Conservation (phyloP, 2,113 vertebrate genomes). For the Vombatus ursinus region DNA sequence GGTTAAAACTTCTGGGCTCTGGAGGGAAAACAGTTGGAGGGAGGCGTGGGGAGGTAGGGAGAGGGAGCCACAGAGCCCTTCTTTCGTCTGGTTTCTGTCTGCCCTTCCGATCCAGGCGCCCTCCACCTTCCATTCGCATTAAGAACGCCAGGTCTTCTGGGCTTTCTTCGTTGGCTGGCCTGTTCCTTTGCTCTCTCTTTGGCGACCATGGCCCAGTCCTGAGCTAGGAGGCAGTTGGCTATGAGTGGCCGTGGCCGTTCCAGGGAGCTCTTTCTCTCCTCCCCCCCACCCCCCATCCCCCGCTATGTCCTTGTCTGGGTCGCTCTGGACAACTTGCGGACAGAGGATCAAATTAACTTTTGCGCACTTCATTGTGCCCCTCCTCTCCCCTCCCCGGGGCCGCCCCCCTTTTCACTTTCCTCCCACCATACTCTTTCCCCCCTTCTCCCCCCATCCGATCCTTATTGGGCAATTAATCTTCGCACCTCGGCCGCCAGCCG, state of each 20-base stretch:
- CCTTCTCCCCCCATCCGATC: slow-evolving; percentile 34
- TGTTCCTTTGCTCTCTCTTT: neutral
- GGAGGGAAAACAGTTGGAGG: neutral
- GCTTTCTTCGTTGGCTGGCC: neutral
- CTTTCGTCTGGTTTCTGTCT: neutral
- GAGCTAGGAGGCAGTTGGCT: neutral
- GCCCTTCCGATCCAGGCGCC: too few species aligned
- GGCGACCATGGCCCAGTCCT: neutral
- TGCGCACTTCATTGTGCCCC: slow-evolving; percentile 91
- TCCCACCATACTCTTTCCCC: neutral
- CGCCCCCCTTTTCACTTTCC: slow-evolving; percentile 72
- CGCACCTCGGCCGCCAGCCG: slow-evolving; percentile 79
- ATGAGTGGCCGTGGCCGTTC: neutral
- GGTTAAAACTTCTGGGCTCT: neutral
- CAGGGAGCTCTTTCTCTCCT: neutral
- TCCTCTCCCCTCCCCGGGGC: slow-evolving; percentile 82
- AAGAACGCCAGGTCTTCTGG: neutral
- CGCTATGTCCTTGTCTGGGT: neutral
- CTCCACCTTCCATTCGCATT: too few species aligned
- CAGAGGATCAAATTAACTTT: slow-evolving; percentile 92
- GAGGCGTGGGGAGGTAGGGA: neutral
- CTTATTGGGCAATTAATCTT: slow-evolving; percentile 91
- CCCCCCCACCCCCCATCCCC: neutral
- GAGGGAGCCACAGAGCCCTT: neutral
- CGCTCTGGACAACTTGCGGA: too few species aligned